Evolutionary conservation across 1,140 invertebrate genomes (phyloP).

Genomic region (Kradibia gibbosae): DNA sequence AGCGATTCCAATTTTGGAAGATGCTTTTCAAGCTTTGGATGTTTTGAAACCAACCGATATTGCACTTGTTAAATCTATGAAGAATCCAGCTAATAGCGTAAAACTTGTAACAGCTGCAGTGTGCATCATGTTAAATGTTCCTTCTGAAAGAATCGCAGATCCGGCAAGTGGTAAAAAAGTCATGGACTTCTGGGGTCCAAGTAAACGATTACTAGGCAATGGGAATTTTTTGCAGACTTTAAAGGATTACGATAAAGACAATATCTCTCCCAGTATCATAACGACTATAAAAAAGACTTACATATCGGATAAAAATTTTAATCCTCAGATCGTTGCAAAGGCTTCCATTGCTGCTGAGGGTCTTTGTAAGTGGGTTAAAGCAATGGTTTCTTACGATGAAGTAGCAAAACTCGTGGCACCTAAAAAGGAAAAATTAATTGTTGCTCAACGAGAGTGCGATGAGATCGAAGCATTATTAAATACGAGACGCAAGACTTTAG

Average conservation of each 20-base stretch:
- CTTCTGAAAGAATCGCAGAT: constrained; percentile 78
- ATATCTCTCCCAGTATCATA: constrained; percentile 77
- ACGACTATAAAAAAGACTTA: constrained; percentile 78
- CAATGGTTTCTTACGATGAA: constrained; percentile 83
- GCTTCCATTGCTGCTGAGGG: constrained; percentile 82
- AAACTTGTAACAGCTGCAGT: constrained; percentile 85
- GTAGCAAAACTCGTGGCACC: constrained; percentile 80
- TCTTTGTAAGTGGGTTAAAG: constrained; percentile 82
- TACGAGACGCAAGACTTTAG: constrained; percentile 75
- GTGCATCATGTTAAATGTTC: constrained; percentile 81
- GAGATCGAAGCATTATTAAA: constrained; percentile 76
- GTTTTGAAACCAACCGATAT: constrained; percentile 85
- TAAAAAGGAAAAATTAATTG: constrained; percentile 76
- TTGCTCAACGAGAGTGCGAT: constrained; percentile 76
- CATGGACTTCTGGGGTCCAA: constrained; percentile 82
- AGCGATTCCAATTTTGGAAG: constrained; percentile 81
- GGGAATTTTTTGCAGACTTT: constrained; percentile 79
- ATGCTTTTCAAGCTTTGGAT: constrained; percentile 77
- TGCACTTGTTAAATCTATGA: constrained; percentile 86
- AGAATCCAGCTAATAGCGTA: constrained; percentile 84
- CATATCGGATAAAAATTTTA: constrained; percentile 78
- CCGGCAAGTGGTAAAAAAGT: constrained; percentile 76
- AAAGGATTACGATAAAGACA: constrained; percentile 83
- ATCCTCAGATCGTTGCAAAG: constrained; percentile 80
- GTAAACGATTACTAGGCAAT: constrained; percentile 81